Evolutionary conservation across 2,113 vertebrate genomes (phyloP), one percentile per base, ranked within the genome.

Genomic region (Nibea albiflora): DNA sequence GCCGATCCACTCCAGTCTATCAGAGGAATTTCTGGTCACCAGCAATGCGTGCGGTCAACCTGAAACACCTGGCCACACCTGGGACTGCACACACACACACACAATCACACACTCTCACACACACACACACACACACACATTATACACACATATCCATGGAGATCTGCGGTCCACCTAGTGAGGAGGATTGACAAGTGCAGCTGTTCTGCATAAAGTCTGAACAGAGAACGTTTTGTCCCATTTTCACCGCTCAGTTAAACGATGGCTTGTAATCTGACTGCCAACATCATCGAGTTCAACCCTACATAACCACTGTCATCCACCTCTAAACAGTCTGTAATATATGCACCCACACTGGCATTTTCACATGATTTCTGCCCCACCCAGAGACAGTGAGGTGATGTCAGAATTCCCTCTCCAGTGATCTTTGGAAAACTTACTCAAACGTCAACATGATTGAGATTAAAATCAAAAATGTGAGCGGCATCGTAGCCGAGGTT

Each of bases 21-120:
- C 87, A n/a, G 63, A 76, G 90, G 93, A 93, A 94, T 94, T 83
- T 91, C 88, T 91, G 78, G 68, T 85, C 62, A 65, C 71, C 66
- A 35, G 70, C 76, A 66, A 84, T 77, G 87, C 14, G 66, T 86
- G 86, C 22, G 65, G 83, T 87, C 83, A 46, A 81, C 70, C 80
- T 77, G 67, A 88, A 90, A 91, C 90, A 91, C 91, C 92, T 92
- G 91, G 88, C 69, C 89, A 92, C 85, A 91, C 90, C 89, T 90
- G 87, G 73, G 69, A 67, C 61, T 52, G 26, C 57, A 9, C 63
- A 57, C 81, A 22, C 58, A 72, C 56, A 39, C 64, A 80, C 56
- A 42, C 57, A 44, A n/a, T n/a, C 64, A 80, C 56, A 42, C 57
- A 44, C 57, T 9, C 63, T 52, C 81, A 22, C 58, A 72, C 56